Evolutionary conservation across 1,140 invertebrate genomes (phyloP).

Genomic region (Sminthurinus signatus): DNA sequence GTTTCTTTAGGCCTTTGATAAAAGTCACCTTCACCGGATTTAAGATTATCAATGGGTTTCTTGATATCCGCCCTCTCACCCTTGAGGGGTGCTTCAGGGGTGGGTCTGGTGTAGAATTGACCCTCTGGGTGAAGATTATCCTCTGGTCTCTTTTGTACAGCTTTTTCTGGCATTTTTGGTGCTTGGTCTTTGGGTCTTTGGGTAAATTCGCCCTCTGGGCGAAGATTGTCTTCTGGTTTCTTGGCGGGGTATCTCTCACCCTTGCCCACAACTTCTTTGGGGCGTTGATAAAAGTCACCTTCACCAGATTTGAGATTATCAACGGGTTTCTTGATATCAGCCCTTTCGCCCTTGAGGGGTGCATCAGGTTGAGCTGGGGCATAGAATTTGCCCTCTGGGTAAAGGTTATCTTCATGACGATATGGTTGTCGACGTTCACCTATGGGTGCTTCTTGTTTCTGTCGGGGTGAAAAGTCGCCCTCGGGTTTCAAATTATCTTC

Average conservation of each 20-base stretch:
- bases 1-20: constrained; percentile 9
- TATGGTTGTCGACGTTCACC: constrained; percentile 46
- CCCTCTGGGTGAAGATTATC: constrained; percentile 59
- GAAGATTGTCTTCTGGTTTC: constrained; percentile 52
- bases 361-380: constrained; percentile 37
- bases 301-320: constrained; percentile 46
- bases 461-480: constrained; percentile 47
- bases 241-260: constrained; percentile 40
- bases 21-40: constrained; percentile 32
- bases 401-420: constrained; percentile 50
- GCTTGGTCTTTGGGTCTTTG: background rate
- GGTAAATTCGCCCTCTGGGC: constrained; percentile 42
- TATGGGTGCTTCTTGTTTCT: constrained; percentile 20
- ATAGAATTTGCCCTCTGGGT: constrained; percentile 6
- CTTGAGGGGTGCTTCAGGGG: constrained; percentile 5
- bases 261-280: constrained; percentile 3
- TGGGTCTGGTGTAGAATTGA: constrained; percentile 42
- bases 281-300: constrained; percentile 21
- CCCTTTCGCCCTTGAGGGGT: constrained; percentile 50
- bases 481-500: constrained; percentile 52
- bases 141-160: constrained; percentile 49
- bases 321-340: constrained; percentile 51
- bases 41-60: constrained; percentile 46
- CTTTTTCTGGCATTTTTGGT: constrained; percentile 42
- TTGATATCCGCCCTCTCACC: constrained; percentile 28